Base-by-base conservation (phyloP, 1,140 invertebrate genomes). In the Pteromalus puparum region DNA sequence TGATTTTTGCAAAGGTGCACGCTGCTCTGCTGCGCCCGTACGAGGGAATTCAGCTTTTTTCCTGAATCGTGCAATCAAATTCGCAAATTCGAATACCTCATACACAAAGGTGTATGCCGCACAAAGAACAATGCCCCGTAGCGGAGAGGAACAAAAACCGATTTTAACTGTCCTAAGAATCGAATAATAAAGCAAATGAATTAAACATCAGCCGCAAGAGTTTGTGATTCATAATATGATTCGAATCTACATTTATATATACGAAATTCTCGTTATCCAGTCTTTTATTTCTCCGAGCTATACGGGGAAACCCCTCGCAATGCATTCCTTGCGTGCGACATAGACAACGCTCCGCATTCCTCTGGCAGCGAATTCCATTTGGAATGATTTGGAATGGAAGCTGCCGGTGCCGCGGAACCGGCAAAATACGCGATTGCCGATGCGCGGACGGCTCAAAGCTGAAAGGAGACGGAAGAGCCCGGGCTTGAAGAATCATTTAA, bases 271-370 rank as follows among this genome's bases (percentile, higher is more conserved):
- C 74, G 74, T 53, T 76, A 26, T 46, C 24, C 12, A 48, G 1
- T 48, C 74, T 34, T 74, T 74, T 74, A n/a, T 74, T 74, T 74
- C 34, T 34, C 38, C 4, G 9, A 34, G 72, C 26, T 61, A 21
- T 70, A 70, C 67, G 28, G 67, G 26, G 67, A 30, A 70, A 61
- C 6, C 73, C 76, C 76, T 80, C 77, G 30, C 76, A 28, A 68
- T 76, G 73, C 74, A 76, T 73, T 83, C 65, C 85, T 21, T 81
- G 76, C 81, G 53, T 70, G 48, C 76, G 81, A 86, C 85, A 87
- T 87, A 34, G 72, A 74, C 34, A 74, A 74, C 34, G 30, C 68
- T 28, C 24, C 5, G 28, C 72, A 42, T 74, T 74, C 30, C 72
- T 30, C 72, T n/a, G 72, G 28, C 34, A 74, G 21, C 72, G n/a